Evolutionary conservation across 2,888 invertebrate genomes (phyloP).

Genomic region (Mimumesa dahlbomi): DNA sequence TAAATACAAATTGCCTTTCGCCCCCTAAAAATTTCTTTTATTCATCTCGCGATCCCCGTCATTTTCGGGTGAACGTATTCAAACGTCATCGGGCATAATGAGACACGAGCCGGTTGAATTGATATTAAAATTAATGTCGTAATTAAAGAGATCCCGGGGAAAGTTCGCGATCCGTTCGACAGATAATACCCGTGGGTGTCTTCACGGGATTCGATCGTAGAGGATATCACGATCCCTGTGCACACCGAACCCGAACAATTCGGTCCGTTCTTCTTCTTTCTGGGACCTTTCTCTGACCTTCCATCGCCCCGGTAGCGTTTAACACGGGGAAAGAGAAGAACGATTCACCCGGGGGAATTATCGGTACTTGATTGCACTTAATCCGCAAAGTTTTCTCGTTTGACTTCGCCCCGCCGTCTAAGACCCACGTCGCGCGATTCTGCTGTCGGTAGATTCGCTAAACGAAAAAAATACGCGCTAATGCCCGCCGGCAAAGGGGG

Average conservation of each 20-base stretch:
- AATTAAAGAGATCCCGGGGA: conserved; percentile 33
- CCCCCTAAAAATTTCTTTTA: too few species aligned
- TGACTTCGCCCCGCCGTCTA: conserved; percentile 52
- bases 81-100: conserved; percentile 19
- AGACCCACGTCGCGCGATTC: conserved; percentile 42
- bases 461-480: conserved; percentile 54
- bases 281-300: conserved; percentile 27
- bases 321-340: conserved; percentile 7
- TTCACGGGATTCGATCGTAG: conserved; percentile 36
- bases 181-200: conserved; percentile 51
- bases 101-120: conserved; percentile 47
- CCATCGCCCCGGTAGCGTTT: neutral
- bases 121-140: conserved; percentile 54
- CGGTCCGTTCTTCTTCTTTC: conserved; percentile 39
- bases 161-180: conserved; percentile 67
- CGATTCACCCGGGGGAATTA: conserved; percentile 64
- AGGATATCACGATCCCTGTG: conserved; percentile 19
- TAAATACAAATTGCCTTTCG: too few species aligned
- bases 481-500: conserved; percentile 26
- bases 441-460: conserved; percentile 29
- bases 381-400: conserved; percentile 67
- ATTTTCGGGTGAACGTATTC: too few species aligned
- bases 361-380: conserved; percentile 68
- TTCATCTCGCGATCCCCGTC: too few species aligned
- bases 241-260: conserved; percentile 50